Conservation (phyloP, 2,888 invertebrate species). For the Meganola albula region DNA sequence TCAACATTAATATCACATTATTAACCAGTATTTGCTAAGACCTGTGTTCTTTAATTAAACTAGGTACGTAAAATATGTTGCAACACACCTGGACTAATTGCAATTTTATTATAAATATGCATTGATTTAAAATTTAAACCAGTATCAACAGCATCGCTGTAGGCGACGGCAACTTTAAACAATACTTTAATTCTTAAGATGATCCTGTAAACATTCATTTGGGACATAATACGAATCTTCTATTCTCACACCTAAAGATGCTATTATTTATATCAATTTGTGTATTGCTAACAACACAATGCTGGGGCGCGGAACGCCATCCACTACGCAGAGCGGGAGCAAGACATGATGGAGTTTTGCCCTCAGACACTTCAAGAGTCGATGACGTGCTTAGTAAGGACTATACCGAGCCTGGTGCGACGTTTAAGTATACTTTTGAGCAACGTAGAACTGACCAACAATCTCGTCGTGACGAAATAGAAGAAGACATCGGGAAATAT, state of each 20-base stretch:
- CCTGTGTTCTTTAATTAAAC: no score
- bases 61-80: no score
- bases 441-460: constrained; percentile 37
- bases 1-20: no score
- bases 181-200: no score
- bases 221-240: no score
- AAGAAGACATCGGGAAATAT: constrained; percentile 40
- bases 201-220: no score
- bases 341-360: background rate
- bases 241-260: constrained; percentile 37
- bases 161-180: no score
- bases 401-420: constrained; percentile 27
- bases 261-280: constrained; percentile 18
- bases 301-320: constrained; percentile 23
- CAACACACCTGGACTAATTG: no score
- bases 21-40: no score
- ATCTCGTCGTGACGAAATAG: constrained; percentile 37
- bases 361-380: constrained; percentile 13
- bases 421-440: constrained; percentile 38
- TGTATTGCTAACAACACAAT: constrained; percentile 28
- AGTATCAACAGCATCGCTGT: constrained; percentile 4
- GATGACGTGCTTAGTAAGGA: constrained; percentile 22
- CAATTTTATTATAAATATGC: no score
- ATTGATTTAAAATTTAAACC: no score
- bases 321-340: constrained; percentile 3